A percentile compares a stretch with the other conserved stretches of the same genome.
Conservation (phyloP, 2,797 vertebrate species). For the Acrossocheilus fasciatus region DNA sequence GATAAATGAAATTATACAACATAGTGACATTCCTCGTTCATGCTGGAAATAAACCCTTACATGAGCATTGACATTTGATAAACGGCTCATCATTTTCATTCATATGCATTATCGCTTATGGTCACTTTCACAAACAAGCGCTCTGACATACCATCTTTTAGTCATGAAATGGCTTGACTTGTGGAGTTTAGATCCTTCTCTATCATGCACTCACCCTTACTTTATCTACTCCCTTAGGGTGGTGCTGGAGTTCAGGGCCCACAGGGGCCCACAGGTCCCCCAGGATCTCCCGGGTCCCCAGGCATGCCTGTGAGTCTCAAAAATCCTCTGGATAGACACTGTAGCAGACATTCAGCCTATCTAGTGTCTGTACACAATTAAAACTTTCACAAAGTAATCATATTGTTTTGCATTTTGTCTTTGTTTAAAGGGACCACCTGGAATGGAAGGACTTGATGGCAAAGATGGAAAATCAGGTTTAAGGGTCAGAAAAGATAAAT, state of each 20-base stretch:
- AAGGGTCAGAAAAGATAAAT: constrained; percentile 77
- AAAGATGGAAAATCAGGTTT: constrained; percentile 92
- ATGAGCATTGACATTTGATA: background rate
- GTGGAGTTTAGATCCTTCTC: constrained; percentile 5
- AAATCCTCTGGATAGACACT: background rate
- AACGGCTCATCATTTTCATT: constrained; percentile 11
- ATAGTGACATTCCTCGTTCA: constrained; percentile 2
- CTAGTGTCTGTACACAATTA: background rate
- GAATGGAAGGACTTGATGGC: constrained; percentile 91
- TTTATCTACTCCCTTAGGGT: constrained; percentile 75
- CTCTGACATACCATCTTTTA: background rate
- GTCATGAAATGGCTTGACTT: background rate
- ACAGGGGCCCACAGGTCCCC: constrained; percentile 84
- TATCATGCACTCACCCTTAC: background rate
- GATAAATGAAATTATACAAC: constrained; percentile 26
- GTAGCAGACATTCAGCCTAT: background rate
- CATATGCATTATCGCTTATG: constrained; percentile 2
- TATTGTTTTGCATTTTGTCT: constrained; percentile 12
- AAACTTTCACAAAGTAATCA: background rate
- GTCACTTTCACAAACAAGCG: constrained; percentile 19
- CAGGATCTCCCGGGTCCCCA: constrained; percentile 85
- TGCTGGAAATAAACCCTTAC: constrained; percentile 6
- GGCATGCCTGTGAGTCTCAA: constrained; percentile 83
- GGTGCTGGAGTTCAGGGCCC: constrained; percentile 84
- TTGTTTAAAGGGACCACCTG: constrained; percentile 85